phyloP scores from a whole-genome alignment of 1,140 invertebrate species.

The Drosophila orena region DNA sequence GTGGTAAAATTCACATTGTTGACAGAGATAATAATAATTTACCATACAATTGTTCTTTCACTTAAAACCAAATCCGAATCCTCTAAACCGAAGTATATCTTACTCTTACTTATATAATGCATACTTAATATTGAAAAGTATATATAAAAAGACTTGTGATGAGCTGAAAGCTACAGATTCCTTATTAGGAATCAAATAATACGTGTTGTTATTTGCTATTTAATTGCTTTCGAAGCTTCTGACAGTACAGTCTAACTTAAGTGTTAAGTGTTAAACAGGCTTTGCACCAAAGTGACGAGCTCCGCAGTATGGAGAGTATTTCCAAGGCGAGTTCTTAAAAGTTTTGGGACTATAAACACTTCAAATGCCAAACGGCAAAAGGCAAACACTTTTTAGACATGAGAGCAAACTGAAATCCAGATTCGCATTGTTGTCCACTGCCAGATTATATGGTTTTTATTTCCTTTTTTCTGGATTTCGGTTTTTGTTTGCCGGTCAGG shows the following conservation, averaged over 20 bases:
- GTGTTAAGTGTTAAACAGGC: too few relatives aligned
- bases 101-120: not conserved
- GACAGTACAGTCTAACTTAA: too few relatives aligned
- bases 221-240: too few relatives aligned
- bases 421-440: slow-evolving; percentile 41
- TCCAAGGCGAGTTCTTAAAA: slow-evolving; percentile 30
- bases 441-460: slow-evolving; percentile 11
- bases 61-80: too few relatives aligned
- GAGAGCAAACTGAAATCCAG: slow-evolving; percentile 45
- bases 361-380: slow-evolving; percentile 45
- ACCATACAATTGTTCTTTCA: not conserved
- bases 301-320: slow-evolving; percentile 16
- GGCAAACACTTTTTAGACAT: slow-evolving; percentile 46
- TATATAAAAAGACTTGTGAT: too few relatives aligned
- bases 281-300: not conserved
- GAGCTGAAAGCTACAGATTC: too few relatives aligned
- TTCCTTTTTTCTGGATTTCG: slow-evolving; percentile 28
- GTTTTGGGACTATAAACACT: slow-evolving; percentile 48
- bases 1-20: slow-evolving; percentile 4
- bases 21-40: not conserved
- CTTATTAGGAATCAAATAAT: too few relatives aligned
- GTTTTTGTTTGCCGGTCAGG: slow-evolving; percentile 40
- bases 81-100: not conserved
- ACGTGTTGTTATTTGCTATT: too few relatives aligned
- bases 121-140: not conserved